Conservation (phyloP, 1,140 invertebrate species). For the Penaeus indicus region DNA sequence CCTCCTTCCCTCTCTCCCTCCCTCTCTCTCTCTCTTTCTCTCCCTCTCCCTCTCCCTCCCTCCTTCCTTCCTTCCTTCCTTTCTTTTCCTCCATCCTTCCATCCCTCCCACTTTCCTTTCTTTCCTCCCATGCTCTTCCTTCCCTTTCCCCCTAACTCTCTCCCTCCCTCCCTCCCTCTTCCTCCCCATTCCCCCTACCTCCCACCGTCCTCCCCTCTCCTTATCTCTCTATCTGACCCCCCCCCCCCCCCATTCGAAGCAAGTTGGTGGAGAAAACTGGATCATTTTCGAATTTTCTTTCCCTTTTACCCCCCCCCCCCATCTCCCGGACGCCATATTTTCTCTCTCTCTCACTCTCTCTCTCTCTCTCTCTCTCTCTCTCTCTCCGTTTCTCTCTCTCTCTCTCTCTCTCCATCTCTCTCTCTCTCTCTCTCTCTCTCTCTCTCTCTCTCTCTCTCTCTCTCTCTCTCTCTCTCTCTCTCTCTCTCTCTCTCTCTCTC, state of each 20-base stretch:
- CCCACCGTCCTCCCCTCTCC: no score
- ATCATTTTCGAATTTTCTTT: no score
- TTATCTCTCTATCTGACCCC: no score
- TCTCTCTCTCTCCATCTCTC: neutral
- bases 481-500: no score
- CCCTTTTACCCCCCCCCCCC: no score
- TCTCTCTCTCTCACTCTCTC: slow-evolving; percentile 50
- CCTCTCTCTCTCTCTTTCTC: neutral
- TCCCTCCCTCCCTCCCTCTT: no score
- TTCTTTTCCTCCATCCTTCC: neutral
- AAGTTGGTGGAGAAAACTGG: no score
- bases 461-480: no score
- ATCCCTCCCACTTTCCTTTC: neutral
- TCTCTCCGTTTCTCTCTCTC: slow-evolving; percentile 46
- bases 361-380: neutral
- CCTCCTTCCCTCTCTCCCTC: neutral
- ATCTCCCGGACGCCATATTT: neutral
- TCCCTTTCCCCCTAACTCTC: no score
- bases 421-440: neutral
- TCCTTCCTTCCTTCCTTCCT: neutral
- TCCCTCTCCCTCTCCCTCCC: neutral
- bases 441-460: no score
- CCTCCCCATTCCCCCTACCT: no score
- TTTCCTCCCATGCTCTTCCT: neutral
- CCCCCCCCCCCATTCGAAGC: no score